These are phyloP conservation scores for Eristalinus sepulchralis DNA, from an alignment of 2,888 invertebrate species.

Conservation along the genomic window DNA sequence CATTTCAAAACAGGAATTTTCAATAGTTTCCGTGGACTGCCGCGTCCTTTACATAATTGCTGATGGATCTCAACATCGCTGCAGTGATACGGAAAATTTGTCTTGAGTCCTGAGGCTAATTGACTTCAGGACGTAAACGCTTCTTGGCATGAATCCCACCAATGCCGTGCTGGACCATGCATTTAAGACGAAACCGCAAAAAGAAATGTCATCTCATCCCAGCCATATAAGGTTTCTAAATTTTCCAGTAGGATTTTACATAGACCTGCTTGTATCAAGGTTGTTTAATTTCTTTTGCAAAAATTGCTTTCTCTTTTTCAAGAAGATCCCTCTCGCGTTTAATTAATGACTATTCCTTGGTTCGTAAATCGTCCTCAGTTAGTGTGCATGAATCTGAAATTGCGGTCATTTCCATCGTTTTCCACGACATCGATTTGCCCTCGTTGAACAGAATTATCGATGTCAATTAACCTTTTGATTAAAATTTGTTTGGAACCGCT, in stretches of 20 bases:
- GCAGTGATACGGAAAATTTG: not conserved
- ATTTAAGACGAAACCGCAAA: not conserved
- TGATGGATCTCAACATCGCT: not conserved
- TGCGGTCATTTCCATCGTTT: not conserved
- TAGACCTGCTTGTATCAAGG: no score
- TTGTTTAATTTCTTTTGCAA: not conserved
- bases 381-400: not conserved
- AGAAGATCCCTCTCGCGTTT: not conserved
- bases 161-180: not conserved
- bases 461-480: not conserved
- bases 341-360: not conserved
- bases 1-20: conserved; percentile 21
- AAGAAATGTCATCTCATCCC: no score
- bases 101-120: not conserved
- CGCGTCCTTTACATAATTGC: not conserved
- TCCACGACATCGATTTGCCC: no score
- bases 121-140: not conserved
- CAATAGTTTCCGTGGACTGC: not conserved
- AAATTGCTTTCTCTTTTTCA: not conserved
- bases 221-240: not conserved
- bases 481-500: not conserved
- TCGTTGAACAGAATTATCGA: no score
- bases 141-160: not conserved
- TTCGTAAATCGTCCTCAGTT: not conserved
- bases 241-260: not conserved